phyloP scores from a whole-genome alignment of 1,140 invertebrate genomes.

The Pseudomyrmex flavicornis region DNA sequence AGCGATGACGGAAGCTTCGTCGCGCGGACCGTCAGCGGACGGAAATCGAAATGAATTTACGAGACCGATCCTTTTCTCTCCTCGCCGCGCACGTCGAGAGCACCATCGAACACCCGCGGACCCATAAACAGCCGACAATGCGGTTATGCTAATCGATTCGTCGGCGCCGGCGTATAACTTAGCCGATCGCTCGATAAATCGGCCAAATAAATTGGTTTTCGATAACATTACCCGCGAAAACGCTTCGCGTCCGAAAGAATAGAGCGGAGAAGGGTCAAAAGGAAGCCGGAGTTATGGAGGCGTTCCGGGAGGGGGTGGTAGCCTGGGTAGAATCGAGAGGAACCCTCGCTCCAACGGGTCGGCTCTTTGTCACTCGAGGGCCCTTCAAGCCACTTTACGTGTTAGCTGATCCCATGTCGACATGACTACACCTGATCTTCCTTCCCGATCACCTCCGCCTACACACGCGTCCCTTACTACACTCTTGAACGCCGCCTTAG shows the following conservation, averaged over 20 bases:
- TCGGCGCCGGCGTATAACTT: background rate
- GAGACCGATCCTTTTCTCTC: slow-evolving; percentile 18
- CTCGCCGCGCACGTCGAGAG: background rate
- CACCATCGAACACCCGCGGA: slow-evolving; percentile 17
- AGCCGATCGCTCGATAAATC: slow-evolving; percentile 51
- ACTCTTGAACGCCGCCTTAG: background rate
- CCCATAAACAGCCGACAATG: slow-evolving; percentile 53
- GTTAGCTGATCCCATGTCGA: slow-evolving; percentile 66
- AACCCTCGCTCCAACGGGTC: slow-evolving; percentile 32
- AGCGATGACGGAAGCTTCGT: slow-evolving; percentile 3
- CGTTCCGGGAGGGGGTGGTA: background rate
- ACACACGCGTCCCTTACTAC: background rate
- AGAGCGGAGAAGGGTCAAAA: slow-evolving; percentile 26
- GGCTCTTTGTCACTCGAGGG: slow-evolving; percentile 68
- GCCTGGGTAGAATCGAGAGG: slow-evolving; percentile 44
- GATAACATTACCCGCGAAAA: slow-evolving; percentile 52
- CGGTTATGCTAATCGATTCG: slow-evolving; percentile 21
- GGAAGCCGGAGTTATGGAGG: slow-evolving; percentile 16
- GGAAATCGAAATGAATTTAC: slow-evolving; percentile 24
- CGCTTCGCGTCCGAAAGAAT: slow-evolving; percentile 5
- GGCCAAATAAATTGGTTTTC: slow-evolving; percentile 60
- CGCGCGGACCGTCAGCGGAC: background rate
- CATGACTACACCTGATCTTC: slow-evolving; percentile 65
- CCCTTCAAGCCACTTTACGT: slow-evolving; percentile 64
- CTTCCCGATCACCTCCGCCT: background rate